phyloP scores from a whole-genome alignment of 1,140 invertebrate species.

The Brachionus angularis region DNA sequence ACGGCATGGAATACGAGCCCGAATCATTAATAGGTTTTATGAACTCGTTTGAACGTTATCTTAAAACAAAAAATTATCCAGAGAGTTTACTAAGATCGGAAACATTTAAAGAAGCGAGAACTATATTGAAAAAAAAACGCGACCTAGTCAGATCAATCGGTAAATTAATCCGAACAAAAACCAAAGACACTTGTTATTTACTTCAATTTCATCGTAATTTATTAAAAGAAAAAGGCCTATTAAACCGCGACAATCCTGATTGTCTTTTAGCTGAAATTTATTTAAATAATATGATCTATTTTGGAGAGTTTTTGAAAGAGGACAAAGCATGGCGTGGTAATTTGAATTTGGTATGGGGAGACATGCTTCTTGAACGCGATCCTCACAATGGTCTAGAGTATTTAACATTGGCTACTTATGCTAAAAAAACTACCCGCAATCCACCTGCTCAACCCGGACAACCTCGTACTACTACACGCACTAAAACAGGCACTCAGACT shows the following conservation, averaged over 20 bases:
- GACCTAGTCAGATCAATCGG: slow-evolving; percentile 29
- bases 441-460: not conserved
- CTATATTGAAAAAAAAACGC: slow-evolving; percentile 24
- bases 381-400: slow-evolving; percentile 25
- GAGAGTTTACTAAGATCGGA: slow-evolving; percentile 15
- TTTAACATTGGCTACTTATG: slow-evolving; percentile 33
- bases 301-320: slow-evolving; percentile 40
- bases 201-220: slow-evolving; percentile 33
- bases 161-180: slow-evolving; percentile 35
- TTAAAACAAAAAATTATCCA: slow-evolving; percentile 40
- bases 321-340: slow-evolving; percentile 43
- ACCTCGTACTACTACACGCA: not conserved
- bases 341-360: slow-evolving; percentile 31
- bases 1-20: slow-evolving; percentile 40
- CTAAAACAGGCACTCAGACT: slow-evolving; percentile 35
- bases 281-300: slow-evolving; percentile 40
- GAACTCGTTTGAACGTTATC: slow-evolving; percentile 39
- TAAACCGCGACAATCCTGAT: slow-evolving; percentile 38
- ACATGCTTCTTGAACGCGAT: slow-evolving; percentile 17
- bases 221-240: slow-evolving; percentile 22
- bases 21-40: slow-evolving; percentile 36
- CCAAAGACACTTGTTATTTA: slow-evolving; percentile 29
- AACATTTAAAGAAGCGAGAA: slow-evolving; percentile 8
- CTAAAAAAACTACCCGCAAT: slow-evolving; percentile 29
- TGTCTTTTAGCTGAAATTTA: slow-evolving; percentile 24